Base-by-base conservation (phyloP, 2,113 vertebrate species). In the Psammodynastes pulverulentus region DNA sequence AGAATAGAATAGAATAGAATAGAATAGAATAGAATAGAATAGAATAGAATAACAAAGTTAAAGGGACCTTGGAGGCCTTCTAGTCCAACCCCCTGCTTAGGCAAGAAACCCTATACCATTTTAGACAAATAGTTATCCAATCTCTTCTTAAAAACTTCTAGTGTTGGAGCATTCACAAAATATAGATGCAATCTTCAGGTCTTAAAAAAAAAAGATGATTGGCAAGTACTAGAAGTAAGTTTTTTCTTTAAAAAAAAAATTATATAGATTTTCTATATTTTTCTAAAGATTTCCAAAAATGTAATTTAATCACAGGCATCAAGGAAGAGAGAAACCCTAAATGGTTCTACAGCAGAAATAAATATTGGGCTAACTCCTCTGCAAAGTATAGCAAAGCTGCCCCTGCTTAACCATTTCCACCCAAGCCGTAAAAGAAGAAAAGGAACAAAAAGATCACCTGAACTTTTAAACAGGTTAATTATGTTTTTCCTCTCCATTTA, bases 401-500 rank as follows among this genome's bases (percentile, higher is more conserved):
- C 43, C 43, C 45, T 94, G 92, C 94, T 96, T 96, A 92, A 95
- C 95, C 51, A 96, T 96, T 94, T 94, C 0, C 54, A 92, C 84
- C 93, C 93, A 96, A 94, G 93, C 91, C 94, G 94, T 96, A 96
- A 96, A 96, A 96, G 93, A 93, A 94, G 92, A 96, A 94, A 94
- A 94, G 94, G 95, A 96, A 95, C 93, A 88, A 39, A 79, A 79
- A 79, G 58, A 84, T 84, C 92, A 91, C 95, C 95, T 95, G 95
- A 96, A 95, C 94, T 93, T 93, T 95, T 95, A 94, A 95, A 39
- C 2, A 97, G 87, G 96, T 95, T 96, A 90, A 95, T 96, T 95
- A 95, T 95, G 96, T 95, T 96, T 96, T 96, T 96, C 94, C 95
- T 96, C 95, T 93, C 94, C 94, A 94, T 97, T 97, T 97, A 95